Evolutionary conservation across 2,888 invertebrate species (phyloP), one percentile per base, ranked within the genome.

Genomic region (Drosophila mettleri): DNA sequence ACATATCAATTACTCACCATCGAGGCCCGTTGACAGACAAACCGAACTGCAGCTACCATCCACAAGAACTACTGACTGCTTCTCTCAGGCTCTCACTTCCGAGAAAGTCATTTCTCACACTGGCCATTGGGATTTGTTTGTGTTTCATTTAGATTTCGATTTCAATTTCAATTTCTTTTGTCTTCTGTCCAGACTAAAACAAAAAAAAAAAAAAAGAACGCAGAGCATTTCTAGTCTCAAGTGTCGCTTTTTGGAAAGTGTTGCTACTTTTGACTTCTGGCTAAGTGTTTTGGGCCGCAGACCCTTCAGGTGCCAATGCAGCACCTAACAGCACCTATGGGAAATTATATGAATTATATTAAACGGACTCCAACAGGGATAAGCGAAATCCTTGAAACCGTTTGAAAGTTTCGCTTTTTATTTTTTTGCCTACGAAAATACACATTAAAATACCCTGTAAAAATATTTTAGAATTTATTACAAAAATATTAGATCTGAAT

Each of bases 61-160:
- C 18, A 52, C 12, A 18, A 18, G 41, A 39, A 54, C 36, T 33
- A 33, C 54, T 43, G 53, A 46, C 53, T n/a, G n/a, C n/a, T n/a
- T 69, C 64, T 64, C 73, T 45, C 46, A n/a, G 45, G 36, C 55
- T 66, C 71, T 51, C 63, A 67, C 73, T 86, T 86, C 85, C 77
- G 71, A 80, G 85, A 86, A 89, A 89, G 74, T 70, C 69, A 88
- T 89, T 86, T 89, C 80, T 82, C 80, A 83, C 64, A 82, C 76
- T 68, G 72, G 41, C 46, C 86, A 68, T 73, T 67, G 82, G 88
- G 80, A 79, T 83, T 86, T 86, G 76, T 89, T 86, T 88, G 71
- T 77, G 74, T 86, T 89, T 86, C 69, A 89, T 89, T 86, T 86
- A 88, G 61, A 88, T 88, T 88, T 89, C 77, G 61, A 89, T 86